These are phyloP conservation scores for Girardinichthys multiradiatus DNA, from an alignment of 2,113 vertebrate species.

Conservation along the genomic window DNA sequence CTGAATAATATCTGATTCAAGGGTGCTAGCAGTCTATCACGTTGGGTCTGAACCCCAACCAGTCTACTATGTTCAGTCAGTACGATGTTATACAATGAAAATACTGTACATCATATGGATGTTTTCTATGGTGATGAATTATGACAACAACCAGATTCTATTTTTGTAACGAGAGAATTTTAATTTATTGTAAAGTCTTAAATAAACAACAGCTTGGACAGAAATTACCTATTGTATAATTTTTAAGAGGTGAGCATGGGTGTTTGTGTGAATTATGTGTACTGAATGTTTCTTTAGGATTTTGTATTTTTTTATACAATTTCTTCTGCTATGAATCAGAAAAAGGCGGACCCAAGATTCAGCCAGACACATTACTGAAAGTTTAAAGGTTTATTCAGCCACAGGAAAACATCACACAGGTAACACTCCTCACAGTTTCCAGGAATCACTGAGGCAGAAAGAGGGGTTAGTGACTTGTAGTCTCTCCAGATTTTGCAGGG, in stretches of 20 bases:
- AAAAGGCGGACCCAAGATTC: no score
- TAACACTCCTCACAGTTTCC: no score
- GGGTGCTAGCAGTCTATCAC: conserved; percentile 71
- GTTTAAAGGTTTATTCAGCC: no score
- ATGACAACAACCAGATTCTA: conserved; percentile 74
- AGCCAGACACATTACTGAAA: no score
- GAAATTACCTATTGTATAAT: conserved; percentile 56
- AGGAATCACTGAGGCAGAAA: no score
- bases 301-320: background rate
- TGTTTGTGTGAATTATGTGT: background rate
- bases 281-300: background rate
- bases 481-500: no score
- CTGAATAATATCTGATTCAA: conserved; percentile 52
- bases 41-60: conserved; percentile 59
- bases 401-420: no score
- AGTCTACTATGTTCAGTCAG: conserved; percentile 68
- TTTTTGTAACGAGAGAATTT: conserved; percentile 80
- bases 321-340: no score
- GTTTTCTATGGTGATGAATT: conserved; percentile 80
- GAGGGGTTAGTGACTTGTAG: no score
- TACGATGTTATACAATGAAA: conserved; percentile 74
- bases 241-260: conserved; percentile 34
- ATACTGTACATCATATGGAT: conserved; percentile 77
- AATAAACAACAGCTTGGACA: conserved; percentile 81
- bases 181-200: conserved; percentile 81